These are phyloP conservation scores for Microplitis mediator DNA, from an alignment of 1,140 invertebrate genomes.

Conservation along the genomic window DNA sequence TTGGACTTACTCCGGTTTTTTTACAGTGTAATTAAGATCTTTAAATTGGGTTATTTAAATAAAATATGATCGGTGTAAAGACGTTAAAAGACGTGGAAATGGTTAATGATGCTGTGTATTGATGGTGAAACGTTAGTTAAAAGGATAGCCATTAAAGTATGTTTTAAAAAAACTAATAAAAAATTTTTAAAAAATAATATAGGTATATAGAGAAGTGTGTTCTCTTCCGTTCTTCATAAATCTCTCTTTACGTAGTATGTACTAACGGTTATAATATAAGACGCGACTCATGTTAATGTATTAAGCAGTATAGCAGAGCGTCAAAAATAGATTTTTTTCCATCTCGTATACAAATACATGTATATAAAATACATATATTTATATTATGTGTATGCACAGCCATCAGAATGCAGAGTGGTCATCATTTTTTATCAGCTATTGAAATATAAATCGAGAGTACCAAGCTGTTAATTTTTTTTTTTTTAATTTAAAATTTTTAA, in stretches of 20 bases:
- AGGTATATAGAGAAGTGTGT: not conserved
- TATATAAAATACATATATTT: not conserved
- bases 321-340: slow-evolving; percentile 40
- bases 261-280: slow-evolving; percentile 22
- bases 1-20: too few relatives aligned
- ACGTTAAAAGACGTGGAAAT: too few relatives aligned
- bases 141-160: not conserved
- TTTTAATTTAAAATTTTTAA: too few relatives aligned
- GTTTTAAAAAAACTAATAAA: not conserved
- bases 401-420: not conserved
- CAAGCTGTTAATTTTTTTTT: too few relatives aligned
- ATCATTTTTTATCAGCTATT: slow-evolving; percentile 32
- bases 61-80: too few relatives aligned
- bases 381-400: slow-evolving; percentile 7
- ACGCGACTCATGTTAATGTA: too few relatives aligned
- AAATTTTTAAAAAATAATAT: not conserved
- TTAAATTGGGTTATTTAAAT: too few relatives aligned
- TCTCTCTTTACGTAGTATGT: slow-evolving; percentile 36
- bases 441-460: slow-evolving; percentile 11
- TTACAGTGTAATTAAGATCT: too few relatives aligned
- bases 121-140: too few relatives aligned
- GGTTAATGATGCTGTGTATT: too few relatives aligned
- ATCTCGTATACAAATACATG: not conserved
- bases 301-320: not conserved
- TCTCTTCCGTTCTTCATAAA: slow-evolving; percentile 42